phyloP scores from a whole-genome alignment of 92 coral and sea anemone genomes.

The Pocillopora grandis region DNA sequence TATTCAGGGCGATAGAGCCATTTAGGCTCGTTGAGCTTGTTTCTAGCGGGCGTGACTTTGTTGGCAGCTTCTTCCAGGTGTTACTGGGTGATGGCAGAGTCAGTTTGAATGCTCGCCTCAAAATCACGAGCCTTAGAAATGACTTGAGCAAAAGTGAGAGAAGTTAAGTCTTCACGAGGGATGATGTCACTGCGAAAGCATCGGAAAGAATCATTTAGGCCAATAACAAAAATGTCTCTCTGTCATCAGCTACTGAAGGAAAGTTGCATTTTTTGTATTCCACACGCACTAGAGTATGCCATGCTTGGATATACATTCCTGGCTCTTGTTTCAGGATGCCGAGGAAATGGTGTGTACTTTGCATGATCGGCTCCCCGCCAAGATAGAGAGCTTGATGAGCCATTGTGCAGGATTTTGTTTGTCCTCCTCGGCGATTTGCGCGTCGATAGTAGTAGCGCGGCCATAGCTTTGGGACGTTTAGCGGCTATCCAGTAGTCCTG shows the following conservation, averaged over 20 bases:
- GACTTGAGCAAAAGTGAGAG: no score
- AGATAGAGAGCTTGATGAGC: background rate
- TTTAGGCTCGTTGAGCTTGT: no score
- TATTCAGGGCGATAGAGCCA: no score
- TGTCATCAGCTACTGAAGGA: background rate
- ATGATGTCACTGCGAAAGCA: background rate
- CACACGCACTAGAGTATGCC: background rate
- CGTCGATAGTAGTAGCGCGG: background rate
- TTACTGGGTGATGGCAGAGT: constrained; percentile 45
- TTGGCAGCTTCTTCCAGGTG: constrained; percentile 59
- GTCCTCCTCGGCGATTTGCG: background rate
- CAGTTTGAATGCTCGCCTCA: constrained; percentile 48
- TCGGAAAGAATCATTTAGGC: no score
- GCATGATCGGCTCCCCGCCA: background rate
- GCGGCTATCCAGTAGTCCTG: background rate
- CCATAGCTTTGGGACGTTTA: background rate
- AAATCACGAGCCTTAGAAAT: no score
- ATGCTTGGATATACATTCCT: background rate
- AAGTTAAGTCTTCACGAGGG: constrained; percentile 49
- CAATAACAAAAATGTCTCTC: background rate
- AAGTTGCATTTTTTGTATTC: background rate
- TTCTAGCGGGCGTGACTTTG: no score
- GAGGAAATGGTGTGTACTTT: background rate
- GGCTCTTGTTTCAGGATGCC: background rate
- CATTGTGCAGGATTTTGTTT: background rate